phyloP scores from a whole-genome alignment of 64 coral and sea anemone genomes.

The Exaiptasia diaphana region DNA sequence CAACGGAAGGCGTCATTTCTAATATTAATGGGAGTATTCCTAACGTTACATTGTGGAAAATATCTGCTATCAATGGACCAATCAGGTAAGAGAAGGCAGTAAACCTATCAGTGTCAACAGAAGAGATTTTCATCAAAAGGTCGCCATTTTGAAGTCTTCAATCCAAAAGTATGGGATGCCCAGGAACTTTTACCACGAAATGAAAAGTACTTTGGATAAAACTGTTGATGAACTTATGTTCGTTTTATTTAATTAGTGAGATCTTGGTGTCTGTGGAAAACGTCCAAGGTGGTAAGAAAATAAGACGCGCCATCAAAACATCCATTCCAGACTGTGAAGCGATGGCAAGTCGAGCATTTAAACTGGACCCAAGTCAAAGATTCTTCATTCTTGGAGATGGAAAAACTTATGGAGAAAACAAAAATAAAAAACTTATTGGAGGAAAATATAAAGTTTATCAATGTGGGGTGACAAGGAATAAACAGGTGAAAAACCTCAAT shows the following conservation, averaged over 20 bases:
- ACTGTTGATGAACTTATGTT: no score
- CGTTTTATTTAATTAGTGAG: no score
- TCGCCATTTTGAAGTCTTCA: no score
- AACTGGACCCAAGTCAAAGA: no score
- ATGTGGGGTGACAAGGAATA: not conserved
- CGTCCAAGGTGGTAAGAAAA: no score
- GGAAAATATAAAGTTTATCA: conserved; percentile 8
- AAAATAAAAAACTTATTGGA: conserved; percentile 10
- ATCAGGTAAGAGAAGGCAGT: conserved; percentile 3
- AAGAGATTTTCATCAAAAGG: not conserved
- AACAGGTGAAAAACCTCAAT: not conserved
- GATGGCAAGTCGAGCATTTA: no score
- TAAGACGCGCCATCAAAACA: no score
- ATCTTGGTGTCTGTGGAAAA: no score
- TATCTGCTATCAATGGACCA: conserved; percentile 17
- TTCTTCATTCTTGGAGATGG: conserved; percentile 41
- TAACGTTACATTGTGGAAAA: not conserved
- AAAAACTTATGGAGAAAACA: conserved; percentile 2
- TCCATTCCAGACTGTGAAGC: no score
- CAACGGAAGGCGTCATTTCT: not conserved
- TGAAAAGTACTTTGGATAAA: not conserved
- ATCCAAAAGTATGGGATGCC: no score
- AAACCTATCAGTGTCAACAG: no score
- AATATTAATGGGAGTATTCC: not conserved
- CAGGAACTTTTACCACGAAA: no score